Conservation (phyloP, 2,888 invertebrate genomes). For the Schizotus pectinicornis region DNA sequence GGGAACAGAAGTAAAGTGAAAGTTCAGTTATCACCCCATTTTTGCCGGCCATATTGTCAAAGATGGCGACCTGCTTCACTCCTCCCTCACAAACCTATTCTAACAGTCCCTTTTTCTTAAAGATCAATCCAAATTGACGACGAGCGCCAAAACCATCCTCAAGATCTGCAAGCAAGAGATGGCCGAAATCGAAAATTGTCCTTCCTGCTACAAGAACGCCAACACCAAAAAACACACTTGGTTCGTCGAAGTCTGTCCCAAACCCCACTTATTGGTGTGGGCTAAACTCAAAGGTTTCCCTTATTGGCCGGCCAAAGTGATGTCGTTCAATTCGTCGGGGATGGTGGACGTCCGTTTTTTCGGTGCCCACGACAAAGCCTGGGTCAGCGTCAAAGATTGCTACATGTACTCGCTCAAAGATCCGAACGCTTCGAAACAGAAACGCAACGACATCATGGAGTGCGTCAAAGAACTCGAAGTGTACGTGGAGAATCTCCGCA, state of each 20-base stretch:
- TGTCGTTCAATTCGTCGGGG: slow-evolving; percentile 69
- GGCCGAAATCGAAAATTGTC: slow-evolving; percentile 91
- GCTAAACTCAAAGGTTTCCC: slow-evolving; percentile 97
- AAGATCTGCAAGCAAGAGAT: slow-evolving; percentile 89
- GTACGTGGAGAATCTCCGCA: slow-evolving; percentile 75
- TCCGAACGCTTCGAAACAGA: slow-evolving; percentile 68
- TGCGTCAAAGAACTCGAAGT: slow-evolving; percentile 77
- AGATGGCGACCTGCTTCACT: neutral
- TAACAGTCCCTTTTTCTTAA: slow-evolving; percentile 43
- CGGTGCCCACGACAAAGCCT: slow-evolving; percentile 92
- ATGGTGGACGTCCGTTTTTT: slow-evolving; percentile 92
- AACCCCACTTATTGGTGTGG: slow-evolving; percentile 92
- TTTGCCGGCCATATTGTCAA: neutral
- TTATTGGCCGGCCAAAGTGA: slow-evolving; percentile 96
- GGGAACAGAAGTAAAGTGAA: too few relatives aligned
- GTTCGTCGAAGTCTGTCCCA: slow-evolving; percentile 91
- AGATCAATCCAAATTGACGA: slow-evolving; percentile 81
- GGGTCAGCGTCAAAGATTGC: slow-evolving; percentile 85
- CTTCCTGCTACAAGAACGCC: slow-evolving; percentile 89
- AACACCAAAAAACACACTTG: slow-evolving; percentile 81
- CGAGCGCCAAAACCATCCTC: slow-evolving; percentile 77
- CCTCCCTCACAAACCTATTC: slow-evolving; percentile 16
- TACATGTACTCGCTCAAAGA: slow-evolving; percentile 81
- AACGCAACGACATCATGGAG: slow-evolving; percentile 65
- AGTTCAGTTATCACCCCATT: too few relatives aligned